A percentile compares a stretch with the other conserved stretches of the same genome.
phyloP scores from a whole-genome alignment of 2,113 vertebrate genomes.

The Osmerus eperlanus region DNA sequence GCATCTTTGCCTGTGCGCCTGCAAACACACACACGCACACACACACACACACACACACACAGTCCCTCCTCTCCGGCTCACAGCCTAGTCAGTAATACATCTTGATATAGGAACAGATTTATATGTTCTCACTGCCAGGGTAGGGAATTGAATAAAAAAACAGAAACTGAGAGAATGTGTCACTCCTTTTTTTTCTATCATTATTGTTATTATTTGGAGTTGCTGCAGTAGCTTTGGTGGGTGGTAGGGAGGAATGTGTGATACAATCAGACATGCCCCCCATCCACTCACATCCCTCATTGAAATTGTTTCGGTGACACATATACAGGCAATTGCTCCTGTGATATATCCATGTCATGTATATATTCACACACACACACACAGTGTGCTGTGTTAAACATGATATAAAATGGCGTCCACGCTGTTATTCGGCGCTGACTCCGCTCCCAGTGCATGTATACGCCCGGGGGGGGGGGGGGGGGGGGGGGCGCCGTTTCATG shows the following conservation, averaged over 20 bases:
- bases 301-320: too few relatives aligned
- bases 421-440: too few relatives aligned
- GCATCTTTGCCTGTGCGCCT: conserved; percentile 13
- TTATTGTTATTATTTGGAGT: background rate
- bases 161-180: background rate
- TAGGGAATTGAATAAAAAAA: conserved; percentile 9
- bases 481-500: too few relatives aligned
- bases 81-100: conserved; percentile 15
- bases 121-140: background rate
- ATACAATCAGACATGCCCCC: background rate
- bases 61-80: conserved; percentile 2
- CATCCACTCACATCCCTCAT: too few relatives aligned
- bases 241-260: background rate
- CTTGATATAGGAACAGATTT: conserved; percentile 20
- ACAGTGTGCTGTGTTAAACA: too few relatives aligned
- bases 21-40: background rate
- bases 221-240: background rate
- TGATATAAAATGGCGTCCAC: too few relatives aligned
- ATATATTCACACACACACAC: too few relatives aligned
- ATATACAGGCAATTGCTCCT: too few relatives aligned
- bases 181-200: background rate
- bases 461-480: too few relatives aligned
- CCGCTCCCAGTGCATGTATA: too few relatives aligned
- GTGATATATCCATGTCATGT: too few relatives aligned
- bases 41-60: background rate